Evolutionary conservation across 2,113 vertebrate genomes (phyloP).

Genomic region (Dolichotis patagonum): DNA sequence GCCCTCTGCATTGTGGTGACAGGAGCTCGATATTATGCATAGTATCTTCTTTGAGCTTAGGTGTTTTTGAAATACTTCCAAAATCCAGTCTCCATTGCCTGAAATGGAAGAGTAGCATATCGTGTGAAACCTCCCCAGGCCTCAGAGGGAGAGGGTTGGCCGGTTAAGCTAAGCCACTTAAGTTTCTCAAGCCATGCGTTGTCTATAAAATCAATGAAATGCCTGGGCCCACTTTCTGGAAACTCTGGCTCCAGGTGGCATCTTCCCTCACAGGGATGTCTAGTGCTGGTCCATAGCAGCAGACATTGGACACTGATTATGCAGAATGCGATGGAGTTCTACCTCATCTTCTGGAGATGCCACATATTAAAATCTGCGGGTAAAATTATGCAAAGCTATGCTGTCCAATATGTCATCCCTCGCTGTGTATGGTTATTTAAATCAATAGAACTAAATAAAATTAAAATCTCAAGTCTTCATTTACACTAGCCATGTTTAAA

Average conservation of each 20-base stretch:
- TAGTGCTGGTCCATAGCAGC: background rate
- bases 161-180: background rate
- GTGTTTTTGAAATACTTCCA: background rate
- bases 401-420: background rate
- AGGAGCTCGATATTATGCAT: background rate
- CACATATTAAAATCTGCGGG: background rate
- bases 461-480: background rate
- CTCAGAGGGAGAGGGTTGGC: background rate
- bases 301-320: background rate
- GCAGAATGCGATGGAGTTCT: background rate
- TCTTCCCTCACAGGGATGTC: background rate
- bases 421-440: slow-evolving; percentile 4
- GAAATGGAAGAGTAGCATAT: background rate
- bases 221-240: background rate
- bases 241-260: background rate
- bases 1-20: background rate
- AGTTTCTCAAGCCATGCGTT: background rate
- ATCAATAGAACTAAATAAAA: slow-evolving; percentile 46
- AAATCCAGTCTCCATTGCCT: background rate
- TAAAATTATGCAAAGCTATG: background rate
- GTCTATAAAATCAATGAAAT: background rate
- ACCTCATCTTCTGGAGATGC: background rate
- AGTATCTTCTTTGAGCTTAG: background rate
- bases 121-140: background rate
- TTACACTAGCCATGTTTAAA: background rate